Base-by-base conservation (phyloP, 1,140 invertebrate genomes). In the Chlorops oryzae region DNA sequence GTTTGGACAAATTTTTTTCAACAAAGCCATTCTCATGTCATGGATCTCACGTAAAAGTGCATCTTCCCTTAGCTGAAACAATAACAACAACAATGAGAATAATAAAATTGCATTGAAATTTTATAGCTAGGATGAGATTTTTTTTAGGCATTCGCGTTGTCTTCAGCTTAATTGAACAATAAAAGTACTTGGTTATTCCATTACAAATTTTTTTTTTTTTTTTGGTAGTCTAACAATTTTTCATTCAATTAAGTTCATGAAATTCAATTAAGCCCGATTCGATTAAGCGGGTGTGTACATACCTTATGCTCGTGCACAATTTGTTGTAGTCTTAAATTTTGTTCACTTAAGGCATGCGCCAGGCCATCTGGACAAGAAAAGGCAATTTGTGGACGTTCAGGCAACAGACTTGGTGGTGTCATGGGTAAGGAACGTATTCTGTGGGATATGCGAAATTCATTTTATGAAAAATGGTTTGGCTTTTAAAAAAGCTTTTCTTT, bases 291-390 rank as follows among this genome's bases (percentile, higher is more conserved):
- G 12, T 17, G 6, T 35, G 17, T 12, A 50, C 25, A 42, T 67
- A 89, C 88, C 79, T 83, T 84, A 63, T 90, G 83, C 55, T 88
- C 84, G 23, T 81, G 73, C 54, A 88, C 83, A 52, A 92, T 87
- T 65, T 91, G 85, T 66, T 84, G 80, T 55, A 93, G 74, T 52
- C 89, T 72, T 61, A 83, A 80, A 66, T 92, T 89, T 53, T 88
- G 75, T 48, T 88, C 83, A 65, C 88, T 89, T 56, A 82, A 77
- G 52, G 87, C 80, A 45, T 85, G 81, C 34, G 86, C 81, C 55
- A 93, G 75, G 40, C 91, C 91, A 75, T 93, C 90, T n/a, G 86
- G 73, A 55, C 84, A 71, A 18, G 62, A 59, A 43, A 69, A 61
- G 7, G 57, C 56, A 10, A 68, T 59, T 40, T 61, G 62, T 40